Percentiles rank a stretch among this genome's conserved stretches.
phyloP scores from a whole-genome alignment of 1,140 invertebrate genomes.

The Drosophila hydei region DNA sequence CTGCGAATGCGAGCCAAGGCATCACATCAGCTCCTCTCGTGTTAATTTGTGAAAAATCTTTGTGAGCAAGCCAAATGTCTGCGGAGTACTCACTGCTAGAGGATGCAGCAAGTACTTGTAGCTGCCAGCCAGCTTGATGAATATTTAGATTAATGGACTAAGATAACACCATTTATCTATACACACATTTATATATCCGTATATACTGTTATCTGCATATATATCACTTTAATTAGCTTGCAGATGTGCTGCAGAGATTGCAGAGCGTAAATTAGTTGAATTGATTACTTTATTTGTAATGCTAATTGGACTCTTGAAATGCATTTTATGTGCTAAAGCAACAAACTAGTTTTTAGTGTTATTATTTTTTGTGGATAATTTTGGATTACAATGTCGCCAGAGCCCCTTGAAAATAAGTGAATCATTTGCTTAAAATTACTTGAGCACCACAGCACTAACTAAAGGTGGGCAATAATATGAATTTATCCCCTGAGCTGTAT shows the following conservation, averaged over 20 bases:
- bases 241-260: slow-evolving; percentile 12
- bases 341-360: no score
- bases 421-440: no score
- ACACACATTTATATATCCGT: not conserved
- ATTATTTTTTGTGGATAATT: no score
- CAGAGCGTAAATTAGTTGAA: slow-evolving; percentile 19
- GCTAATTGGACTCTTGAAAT: slow-evolving; percentile 3
- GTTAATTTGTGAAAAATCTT: slow-evolving; percentile 78
- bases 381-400: no score
- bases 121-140: slow-evolving; percentile 24
- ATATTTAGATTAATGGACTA: slow-evolving; percentile 30
- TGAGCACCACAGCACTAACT: no score
- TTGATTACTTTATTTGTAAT: slow-evolving; percentile 10
- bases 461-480: no score
- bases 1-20: slow-evolving; percentile 10
- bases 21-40: slow-evolving; percentile 28
- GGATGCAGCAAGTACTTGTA: slow-evolving; percentile 5
- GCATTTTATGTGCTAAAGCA: not conserved
- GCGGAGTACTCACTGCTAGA: slow-evolving; percentile 5
- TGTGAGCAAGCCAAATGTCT: slow-evolving; percentile 43
- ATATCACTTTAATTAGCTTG: slow-evolving; percentile 27
- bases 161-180: slow-evolving; percentile 19
- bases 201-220: not conserved
- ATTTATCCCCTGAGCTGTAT: no score
- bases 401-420: no score